Conservation (phyloP, 2,113 vertebrate species). For the Trachemys scripta region DNA sequence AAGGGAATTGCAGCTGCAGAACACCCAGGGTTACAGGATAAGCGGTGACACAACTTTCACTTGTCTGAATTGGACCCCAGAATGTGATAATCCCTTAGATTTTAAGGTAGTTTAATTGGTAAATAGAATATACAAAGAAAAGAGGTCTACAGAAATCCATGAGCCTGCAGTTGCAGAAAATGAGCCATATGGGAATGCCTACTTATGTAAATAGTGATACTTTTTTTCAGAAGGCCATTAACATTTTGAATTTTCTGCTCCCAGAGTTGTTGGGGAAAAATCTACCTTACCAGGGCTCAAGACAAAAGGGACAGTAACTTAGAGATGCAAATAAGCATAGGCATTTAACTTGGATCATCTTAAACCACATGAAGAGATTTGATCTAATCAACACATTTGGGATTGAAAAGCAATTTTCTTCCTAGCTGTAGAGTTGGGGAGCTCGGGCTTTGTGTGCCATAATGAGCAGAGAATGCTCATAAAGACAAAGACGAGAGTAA, state of each 20-base stretch:
- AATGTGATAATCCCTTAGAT: background rate
- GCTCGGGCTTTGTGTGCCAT: background rate
- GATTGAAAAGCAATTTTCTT: background rate
- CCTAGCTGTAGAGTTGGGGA: background rate
- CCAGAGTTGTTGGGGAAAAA: background rate
- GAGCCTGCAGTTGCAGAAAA: background rate
- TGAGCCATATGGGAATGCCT: background rate
- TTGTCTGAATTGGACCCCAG: background rate
- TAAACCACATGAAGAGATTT: background rate
- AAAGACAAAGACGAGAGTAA: background rate
- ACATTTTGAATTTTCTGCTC: background rate
- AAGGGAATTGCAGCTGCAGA: background rate
- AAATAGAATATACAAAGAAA: background rate
- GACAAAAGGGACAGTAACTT: background rate
- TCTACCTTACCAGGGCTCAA: background rate
- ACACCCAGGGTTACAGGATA: background rate
- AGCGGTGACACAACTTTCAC: background rate
- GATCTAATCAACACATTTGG: background rate
- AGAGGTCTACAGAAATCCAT: background rate
- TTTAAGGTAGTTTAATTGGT: background rate
- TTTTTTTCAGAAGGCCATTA: background rate
- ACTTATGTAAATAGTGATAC: background rate
- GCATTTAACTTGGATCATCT: background rate
- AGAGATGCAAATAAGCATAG: background rate
- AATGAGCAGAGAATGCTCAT: background rate